Evolutionary conservation across 2,888 invertebrate species (phyloP), one percentile per base, ranked within the genome.

Genomic region (Orchesellides sinensis): DNA sequence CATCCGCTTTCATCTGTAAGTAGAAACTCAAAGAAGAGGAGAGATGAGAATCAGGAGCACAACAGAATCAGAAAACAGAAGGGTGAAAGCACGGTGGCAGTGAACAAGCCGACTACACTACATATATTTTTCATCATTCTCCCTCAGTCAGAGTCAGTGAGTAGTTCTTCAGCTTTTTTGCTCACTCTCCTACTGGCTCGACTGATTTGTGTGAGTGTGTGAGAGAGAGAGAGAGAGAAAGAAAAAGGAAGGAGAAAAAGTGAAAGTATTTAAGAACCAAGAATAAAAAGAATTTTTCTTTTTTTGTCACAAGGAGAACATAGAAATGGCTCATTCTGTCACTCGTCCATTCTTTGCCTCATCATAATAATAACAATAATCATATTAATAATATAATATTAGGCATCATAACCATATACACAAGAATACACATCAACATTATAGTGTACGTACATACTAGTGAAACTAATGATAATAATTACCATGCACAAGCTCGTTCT

Each of bases 11-110:
- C n/a, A n/a, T n/a, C n/a, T 25, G 35, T 25, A 68, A 25, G 49
- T 5, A 27, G 32, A 29, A 40, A 45, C 5, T 4, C 8, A 23
- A 61, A 61, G 27, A 2, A n/a, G 45, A 65, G 35, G n/a, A 47
- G 40, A 49, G 69, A 78, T 78, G 79, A 56, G 47, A 65, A 72
- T 59, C 32, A 63, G 56, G 40, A 40, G 47, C 72, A 63, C 19
- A 72, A 27, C 27, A 29, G 45, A 25, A 52, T 72, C 23, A 19
- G 2, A 23, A 54, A 65, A 23, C 79, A 79, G 79, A 79, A 49
- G 79, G 72, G 79, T 32, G 54, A 56, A 79, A 72, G 79, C 79
- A 72, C 47, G 69, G 52, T 63, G 23, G 27, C 63, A 63, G 78
- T 78, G 70, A 69, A 70, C 52, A 78, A 27, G 70, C 69, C 14